Percentiles rank a stretch among this genome's conserved stretches.
Evolutionary conservation across 2,888 invertebrate species (phyloP).

Genomic region (Ectobius pallidus): DNA sequence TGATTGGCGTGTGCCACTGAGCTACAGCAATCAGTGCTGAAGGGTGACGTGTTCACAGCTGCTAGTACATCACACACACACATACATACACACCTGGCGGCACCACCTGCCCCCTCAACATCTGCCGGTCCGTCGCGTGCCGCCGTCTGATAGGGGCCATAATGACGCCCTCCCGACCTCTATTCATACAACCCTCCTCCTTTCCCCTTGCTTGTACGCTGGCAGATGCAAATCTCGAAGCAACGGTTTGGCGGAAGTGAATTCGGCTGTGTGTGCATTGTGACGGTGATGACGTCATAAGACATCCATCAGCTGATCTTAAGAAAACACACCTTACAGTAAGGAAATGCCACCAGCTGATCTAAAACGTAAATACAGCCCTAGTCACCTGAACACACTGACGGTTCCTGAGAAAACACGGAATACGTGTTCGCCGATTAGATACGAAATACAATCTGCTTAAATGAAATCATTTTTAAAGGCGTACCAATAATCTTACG

Average conservation of each 20-base stretch:
- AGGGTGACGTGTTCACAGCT: conserved; percentile 18
- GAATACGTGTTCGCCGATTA: too few species aligned
- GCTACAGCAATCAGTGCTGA: conserved; percentile 6
- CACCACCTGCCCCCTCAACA: conserved; percentile 1
- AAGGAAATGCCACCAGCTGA: too few species aligned
- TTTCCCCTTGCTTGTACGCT: background rate
- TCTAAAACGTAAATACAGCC: too few species aligned
- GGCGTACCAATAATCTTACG: too few species aligned
- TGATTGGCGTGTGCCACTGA: background rate
- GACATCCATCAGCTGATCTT: conserved; percentile 3
- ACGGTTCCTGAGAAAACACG: too few species aligned
- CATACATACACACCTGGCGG: conserved; percentile 13
- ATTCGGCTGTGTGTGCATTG: background rate
- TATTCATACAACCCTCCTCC: conserved; percentile 13
- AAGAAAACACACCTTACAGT: background rate
- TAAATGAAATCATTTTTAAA: too few species aligned
- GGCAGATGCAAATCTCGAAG: conserved; percentile 19
- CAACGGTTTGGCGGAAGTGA: conserved; percentile 18
- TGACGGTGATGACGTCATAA: conserved; percentile 13
- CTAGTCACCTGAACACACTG: too few species aligned
- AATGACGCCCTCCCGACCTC: conserved; percentile 14
- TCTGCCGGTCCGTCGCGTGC: background rate
- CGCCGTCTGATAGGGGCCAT: conserved; percentile 10
- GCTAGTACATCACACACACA: conserved; percentile 14
- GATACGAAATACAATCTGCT: too few species aligned